Conservation (phyloP, 2,113 vertebrate species). For the Orthonyx spaldingii region DNA sequence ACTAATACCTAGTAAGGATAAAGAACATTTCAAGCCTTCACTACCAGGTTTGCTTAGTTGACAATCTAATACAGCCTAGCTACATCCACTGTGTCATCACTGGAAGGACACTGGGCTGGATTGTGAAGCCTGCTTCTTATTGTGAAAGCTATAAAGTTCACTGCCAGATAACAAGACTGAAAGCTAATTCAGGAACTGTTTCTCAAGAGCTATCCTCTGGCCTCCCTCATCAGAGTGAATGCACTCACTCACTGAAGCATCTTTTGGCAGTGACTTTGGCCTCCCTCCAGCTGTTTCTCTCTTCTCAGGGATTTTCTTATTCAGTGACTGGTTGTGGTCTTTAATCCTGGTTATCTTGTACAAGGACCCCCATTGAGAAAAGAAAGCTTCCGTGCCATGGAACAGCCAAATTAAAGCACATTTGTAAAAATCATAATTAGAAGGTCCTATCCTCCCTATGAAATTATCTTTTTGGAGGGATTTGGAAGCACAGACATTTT, state of each 20-base stretch:
- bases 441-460: neutral
- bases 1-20: constrained; percentile 25
- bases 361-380: constrained; percentile 24
- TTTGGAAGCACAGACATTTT: neutral
- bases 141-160: constrained; percentile 57
- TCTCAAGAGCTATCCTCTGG: constrained; percentile 57
- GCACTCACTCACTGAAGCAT: constrained; percentile 62
- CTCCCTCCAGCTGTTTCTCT: constrained; percentile 54
- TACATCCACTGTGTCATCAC: neutral
- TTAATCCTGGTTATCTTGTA: constrained; percentile 57
- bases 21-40: constrained; percentile 44
- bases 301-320: constrained; percentile 58
- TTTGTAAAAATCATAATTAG: constrained; percentile 19
- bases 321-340: constrained; percentile 45
- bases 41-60: constrained; percentile 3
- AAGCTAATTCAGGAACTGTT: constrained; percentile 58
- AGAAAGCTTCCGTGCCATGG: neutral
- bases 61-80: neutral
- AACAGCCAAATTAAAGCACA: constrained; percentile 11
- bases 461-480: neutral
- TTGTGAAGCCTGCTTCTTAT: constrained; percentile 32
- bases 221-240: constrained; percentile 44
- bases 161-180: constrained; percentile 35
- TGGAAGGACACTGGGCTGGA: constrained; percentile 21
- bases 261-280: constrained; percentile 65